Conservation (phyloP, 1,140 invertebrate genomes). For the Meloidogyne chitwoodi region DNA sequence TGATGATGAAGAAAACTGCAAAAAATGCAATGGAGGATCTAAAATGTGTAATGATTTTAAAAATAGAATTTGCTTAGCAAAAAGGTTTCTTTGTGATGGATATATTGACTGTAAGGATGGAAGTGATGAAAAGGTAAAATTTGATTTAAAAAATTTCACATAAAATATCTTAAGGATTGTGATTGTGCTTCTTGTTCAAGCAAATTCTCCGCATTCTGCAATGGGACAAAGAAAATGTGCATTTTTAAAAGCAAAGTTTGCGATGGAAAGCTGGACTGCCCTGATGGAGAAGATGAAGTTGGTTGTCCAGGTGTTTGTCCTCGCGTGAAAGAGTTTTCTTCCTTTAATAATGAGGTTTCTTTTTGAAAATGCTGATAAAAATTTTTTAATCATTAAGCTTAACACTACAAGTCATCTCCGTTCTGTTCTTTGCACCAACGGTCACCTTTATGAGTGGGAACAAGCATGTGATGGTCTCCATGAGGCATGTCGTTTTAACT, state of each 20-base stretch:
- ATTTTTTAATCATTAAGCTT: background rate
- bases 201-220: slow-evolving; percentile 24
- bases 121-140: slow-evolving; percentile 34
- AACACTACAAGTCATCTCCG: background rate
- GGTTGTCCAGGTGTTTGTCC: slow-evolving; percentile 34
- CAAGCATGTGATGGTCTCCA: slow-evolving; percentile 33
- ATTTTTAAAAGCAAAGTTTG: slow-evolving; percentile 25
- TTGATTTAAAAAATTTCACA: slow-evolving; percentile 1
- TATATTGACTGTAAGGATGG: slow-evolving; percentile 25
- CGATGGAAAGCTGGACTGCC: slow-evolving; percentile 35
- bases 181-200: slow-evolving; percentile 36
- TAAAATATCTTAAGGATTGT: slow-evolving; percentile 29
- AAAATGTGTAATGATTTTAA: slow-evolving; percentile 20
- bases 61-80: slow-evolving; percentile 34
- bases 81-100: slow-evolving; percentile 45
- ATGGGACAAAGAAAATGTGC: slow-evolving; percentile 29
- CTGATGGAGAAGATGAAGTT: slow-evolving; percentile 41
- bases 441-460: slow-evolving; percentile 18
- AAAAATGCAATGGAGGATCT: slow-evolving; percentile 23
- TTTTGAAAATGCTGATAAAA: background rate
- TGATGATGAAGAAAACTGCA: slow-evolving; percentile 39
- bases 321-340: background rate
- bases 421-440: slow-evolving; percentile 19
- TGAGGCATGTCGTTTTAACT: slow-evolving; percentile 14
- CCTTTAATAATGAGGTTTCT: background rate